Evolutionary conservation across 2,888 invertebrate species (phyloP), one percentile per base, ranked within the genome.

Genomic region (Hypolimnas misippus): DNA sequence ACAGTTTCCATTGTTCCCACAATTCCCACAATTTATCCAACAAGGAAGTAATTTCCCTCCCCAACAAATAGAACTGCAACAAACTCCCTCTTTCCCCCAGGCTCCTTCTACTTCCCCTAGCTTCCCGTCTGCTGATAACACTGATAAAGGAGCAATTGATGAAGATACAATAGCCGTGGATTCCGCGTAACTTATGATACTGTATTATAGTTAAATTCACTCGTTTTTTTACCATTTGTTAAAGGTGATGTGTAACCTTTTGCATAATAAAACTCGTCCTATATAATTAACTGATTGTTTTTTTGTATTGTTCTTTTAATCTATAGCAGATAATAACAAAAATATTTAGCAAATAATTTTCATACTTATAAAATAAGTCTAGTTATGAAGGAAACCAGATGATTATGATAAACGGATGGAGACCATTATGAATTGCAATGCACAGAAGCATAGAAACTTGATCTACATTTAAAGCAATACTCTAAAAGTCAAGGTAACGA

Each of bases 151-250:
- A 16, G 57, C 89, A 2, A 89, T 85, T 62, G 89, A 91, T 29
- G 91, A 89, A 78, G 92, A 92, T 58, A 86, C 91, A 12, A 71
- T 92, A 73, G 80, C 91, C n/a, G 84, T 92, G 53, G 92, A 92
- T 62, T 86, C 91, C 59, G 91, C 90, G 8, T 73, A 68, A 63
- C 7, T 42, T 57, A 38, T 50, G 29, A 25, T 12, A 46, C 12
- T 33, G 17, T 58, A 35, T 10, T 2, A 16, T 55, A 56, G 21
- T 55, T 54, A 4, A 49, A 46, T 46, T 46, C 7, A 12, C 6
- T 42, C 2, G 7, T 40, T 14, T 53, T n/a, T 44, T 44, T 31
- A 29, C 12, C 49, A 49, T 40, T 16, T 53, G 33, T 46, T 46
- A 19, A 31, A 51, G n/a, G 12, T 42, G 14, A 14, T 29, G 21